Evolutionary conservation across 2,888 invertebrate genomes (phyloP), one percentile per base, ranked within the genome.

Genomic region (Pemphredon lugubris): DNA sequence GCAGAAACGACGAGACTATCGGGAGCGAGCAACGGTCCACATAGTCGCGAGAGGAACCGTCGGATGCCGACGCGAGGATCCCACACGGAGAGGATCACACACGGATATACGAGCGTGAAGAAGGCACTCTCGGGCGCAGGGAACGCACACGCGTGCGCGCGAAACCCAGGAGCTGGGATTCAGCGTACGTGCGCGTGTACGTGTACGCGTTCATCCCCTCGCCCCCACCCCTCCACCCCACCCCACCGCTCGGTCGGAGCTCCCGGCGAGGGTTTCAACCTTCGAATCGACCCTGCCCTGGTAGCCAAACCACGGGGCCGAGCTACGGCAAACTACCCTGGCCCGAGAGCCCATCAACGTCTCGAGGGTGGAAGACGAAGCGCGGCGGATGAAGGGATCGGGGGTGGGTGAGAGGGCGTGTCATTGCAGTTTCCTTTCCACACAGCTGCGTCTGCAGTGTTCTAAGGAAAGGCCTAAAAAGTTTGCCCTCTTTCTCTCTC

Each of bases 201-300:
- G n/a, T n/a, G n/a, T n/a, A 9, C 16, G 20, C 4, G 23, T 48
- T 1, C 13, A 16, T 42, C 21, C 55, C 70, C 61, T n/a, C n/a
- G n/a, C n/a, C n/a, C n/a, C n/a, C n/a, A n/a, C n/a, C n/a, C n/a
- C n/a, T n/a, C n/a, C n/a, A n/a, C n/a, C n/a, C n/a, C n/a, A n/a
- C n/a, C n/a, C n/a, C 54, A 55, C 34, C 53, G 21, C 1, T 0
- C 1, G 21, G 9, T n/a, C 20, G 14, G 4, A 16, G 16, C 9
- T 13, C 59, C 59, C 11, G 65, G 44, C 71, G 70, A 64, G 71
- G 66, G 71, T n/a, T n/a, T n/a, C n/a, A n/a, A n/a, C n/a, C 45
- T 77, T 63, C 63, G 54, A 75, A 81, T 81, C 81, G 82, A 81
- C 81, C 82, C 67, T 71, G 68, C 59, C 73, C 71, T 45, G 69